phyloP scores from a whole-genome alignment of 2,113 vertebrate species.

The Verasper variegatus region DNA sequence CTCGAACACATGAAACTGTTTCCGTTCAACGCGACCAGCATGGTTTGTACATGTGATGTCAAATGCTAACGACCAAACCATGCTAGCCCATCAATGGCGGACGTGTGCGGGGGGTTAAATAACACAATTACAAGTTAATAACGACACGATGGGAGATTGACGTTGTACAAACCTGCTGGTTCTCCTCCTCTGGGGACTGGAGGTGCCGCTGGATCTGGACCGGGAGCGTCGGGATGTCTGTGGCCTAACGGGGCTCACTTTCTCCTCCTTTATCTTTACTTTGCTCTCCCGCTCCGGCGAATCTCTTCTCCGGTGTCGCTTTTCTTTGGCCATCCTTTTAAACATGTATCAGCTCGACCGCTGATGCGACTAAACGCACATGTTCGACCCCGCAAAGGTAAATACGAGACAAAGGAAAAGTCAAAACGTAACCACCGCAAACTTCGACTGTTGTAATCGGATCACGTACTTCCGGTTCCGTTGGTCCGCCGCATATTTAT shows the following conservation, averaged over 20 bases:
- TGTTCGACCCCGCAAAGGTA: background rate
- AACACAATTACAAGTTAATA: background rate
- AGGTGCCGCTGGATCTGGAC: conserved; percentile 75
- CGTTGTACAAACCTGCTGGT: conserved; percentile 62
- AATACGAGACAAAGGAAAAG: conserved; percentile 22
- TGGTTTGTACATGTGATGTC: background rate
- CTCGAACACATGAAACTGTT: too few species aligned
- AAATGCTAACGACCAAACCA: background rate
- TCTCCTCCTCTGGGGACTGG: conserved; percentile 74
- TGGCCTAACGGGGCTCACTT: conserved; percentile 78
- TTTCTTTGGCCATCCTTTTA: conserved; percentile 78
- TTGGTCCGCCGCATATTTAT: conserved; percentile 19
- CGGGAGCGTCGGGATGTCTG: conserved; percentile 78
- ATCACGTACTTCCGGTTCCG: conserved; percentile 61
- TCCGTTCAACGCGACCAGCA: background rate
- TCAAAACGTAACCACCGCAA: conserved; percentile 16
- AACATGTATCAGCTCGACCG: background rate
- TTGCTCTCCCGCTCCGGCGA: conserved; percentile 76
- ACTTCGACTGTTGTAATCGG: conserved; percentile 40
- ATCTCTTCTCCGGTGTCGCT: conserved; percentile 69
- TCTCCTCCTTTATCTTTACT: conserved; percentile 81
- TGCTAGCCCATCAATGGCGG: background rate
- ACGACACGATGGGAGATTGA: background rate
- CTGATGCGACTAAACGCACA: conserved; percentile 15
- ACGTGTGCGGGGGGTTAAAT: background rate